A percentile compares a stretch with the other conserved stretches of the same genome.
Evolutionary conservation across 2,888 invertebrate genomes (phyloP).

Genomic region (Hypomecis punctinalis): DNA sequence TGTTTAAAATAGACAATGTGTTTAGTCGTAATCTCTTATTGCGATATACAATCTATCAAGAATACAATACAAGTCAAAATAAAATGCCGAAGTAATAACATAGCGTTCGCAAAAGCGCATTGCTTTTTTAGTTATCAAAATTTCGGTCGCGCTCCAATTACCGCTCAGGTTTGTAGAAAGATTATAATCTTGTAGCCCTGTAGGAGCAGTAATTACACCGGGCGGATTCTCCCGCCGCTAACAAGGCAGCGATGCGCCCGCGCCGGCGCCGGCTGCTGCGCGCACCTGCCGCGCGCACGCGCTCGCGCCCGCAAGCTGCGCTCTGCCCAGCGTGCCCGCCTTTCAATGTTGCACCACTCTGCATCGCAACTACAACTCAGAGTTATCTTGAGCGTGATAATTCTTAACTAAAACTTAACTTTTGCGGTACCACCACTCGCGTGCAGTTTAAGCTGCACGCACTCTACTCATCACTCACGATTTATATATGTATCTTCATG

Average conservation of each 20-base stretch:
- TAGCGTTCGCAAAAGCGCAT: not conserved
- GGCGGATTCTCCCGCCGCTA: conserved; percentile 63
- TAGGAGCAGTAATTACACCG: conserved; percentile 68
- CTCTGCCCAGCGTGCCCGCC: conserved; percentile 41
- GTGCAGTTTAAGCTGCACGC: too few relatives aligned
- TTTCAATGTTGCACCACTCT: conserved; percentile 42
- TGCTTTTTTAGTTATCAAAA: conserved; percentile 4
- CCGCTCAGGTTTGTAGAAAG: conserved; percentile 24
- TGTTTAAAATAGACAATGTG: too few relatives aligned
- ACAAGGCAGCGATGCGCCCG: conserved; percentile 54
- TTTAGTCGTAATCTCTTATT: too few relatives aligned
- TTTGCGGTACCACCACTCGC: too few relatives aligned
- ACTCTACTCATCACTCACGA: too few relatives aligned
- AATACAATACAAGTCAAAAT: too few relatives aligned
- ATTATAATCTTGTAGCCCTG: conserved; percentile 52
- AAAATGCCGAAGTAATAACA: too few relatives aligned
- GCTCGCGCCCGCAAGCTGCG: conserved; percentile 49
- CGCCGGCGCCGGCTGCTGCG: conserved; percentile 71
- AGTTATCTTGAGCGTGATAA: not conserved
- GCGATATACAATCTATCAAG: too few relatives aligned
- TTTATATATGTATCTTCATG: too few relatives aligned
- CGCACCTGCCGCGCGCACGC: conserved; percentile 70
- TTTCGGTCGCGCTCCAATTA: conserved; percentile 15
- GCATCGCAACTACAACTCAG: conserved; percentile 28
- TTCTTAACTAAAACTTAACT: too few relatives aligned